A percentile compares a stretch with the other conserved stretches of the same genome.
phyloP scores from a whole-genome alignment of 2,797 vertebrate species.

The Hapalemur alaotrensis region DNA sequence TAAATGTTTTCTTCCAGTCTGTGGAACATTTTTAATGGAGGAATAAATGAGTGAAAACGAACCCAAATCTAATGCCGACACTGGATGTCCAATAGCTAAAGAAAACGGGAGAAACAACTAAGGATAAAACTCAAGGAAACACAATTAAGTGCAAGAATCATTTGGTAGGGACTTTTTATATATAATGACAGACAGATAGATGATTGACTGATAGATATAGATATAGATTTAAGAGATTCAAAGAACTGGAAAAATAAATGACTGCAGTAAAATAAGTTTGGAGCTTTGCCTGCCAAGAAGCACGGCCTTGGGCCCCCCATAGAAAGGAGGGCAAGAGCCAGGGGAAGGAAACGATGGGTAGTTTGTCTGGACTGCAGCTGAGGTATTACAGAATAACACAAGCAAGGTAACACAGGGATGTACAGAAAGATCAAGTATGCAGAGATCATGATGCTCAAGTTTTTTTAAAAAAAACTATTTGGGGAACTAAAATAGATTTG shows the following conservation, averaged over 20 bases:
- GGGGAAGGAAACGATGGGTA: not conserved
- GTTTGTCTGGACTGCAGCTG: not conserved
- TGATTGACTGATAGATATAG: not conserved
- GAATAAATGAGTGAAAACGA: not conserved
- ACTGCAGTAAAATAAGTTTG: not conserved
- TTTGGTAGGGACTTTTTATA: not conserved
- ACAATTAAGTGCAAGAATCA: not conserved
- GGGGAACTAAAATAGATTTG: not conserved
- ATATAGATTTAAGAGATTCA: not conserved
- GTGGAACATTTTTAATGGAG: not conserved
- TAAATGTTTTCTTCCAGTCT: not conserved
- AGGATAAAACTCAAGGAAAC: not conserved
- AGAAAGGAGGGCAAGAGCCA: not conserved
- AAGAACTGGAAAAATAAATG: not conserved
- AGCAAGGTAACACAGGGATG: not conserved
- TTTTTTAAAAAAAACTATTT: not conserved
- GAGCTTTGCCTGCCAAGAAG: not conserved
- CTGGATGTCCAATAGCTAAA: not conserved
- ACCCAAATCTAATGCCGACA: not conserved
- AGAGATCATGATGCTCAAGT: not conserved
- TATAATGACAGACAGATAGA: not conserved
- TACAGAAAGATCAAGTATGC: not conserved
- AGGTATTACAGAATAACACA: not conserved
- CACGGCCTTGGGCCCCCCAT: not conserved
- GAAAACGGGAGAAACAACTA: not conserved